Evolutionary conservation across 1,140 invertebrate genomes (phyloP), one percentile per base, ranked within the genome.

Genomic region (Aleiodes sp.): DNA sequence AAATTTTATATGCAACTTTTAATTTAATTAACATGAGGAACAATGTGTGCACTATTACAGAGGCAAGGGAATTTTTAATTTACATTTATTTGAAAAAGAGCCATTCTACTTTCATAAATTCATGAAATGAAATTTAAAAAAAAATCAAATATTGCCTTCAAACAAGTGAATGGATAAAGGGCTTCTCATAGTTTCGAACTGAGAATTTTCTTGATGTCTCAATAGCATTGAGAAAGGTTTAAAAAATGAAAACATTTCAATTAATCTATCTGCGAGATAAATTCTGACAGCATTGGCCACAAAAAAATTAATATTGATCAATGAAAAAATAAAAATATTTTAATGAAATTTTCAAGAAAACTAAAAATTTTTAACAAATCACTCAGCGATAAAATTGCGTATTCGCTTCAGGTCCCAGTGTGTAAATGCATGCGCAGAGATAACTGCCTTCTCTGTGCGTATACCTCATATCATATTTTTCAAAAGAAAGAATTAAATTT

Each of bases 381-480:
- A 52, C 21, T 24, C 46, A 21, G 21, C 46, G 46, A 43, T 52
- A 26, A 41, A 52, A 52, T 52, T 21, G 12, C 12, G 57, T 52
- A 74, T 75, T 80, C 72, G 77, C 73, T 70, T 78, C 76, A 80
- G 78, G 76, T 75, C 78, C 78, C 73, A 46, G 69, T 71, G 66
- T 65, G 21, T 46, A 26, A 31, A 35, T 35, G 6, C 56, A 56
- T 43, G 70, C 75, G 70, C 73, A 52, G 70, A 62, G 69, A 69
- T 57, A 37, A 28, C 56, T 59, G 61, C 61, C 65, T 66, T 71
- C 65, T 59, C 52, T 67, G 70, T 71, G 65, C 65, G 64, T 46
- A 59, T 70, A 74, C 65, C 66, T 80, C 75, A 80, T 81, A 80
- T 80, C 78, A 78, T 72, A 75, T 71, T 73, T 76, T 70, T 63